Evolutionary conservation across 2,888 invertebrate genomes (phyloP), one percentile per base, ranked within the genome.

Genomic region (Diarsia rubi): DNA sequence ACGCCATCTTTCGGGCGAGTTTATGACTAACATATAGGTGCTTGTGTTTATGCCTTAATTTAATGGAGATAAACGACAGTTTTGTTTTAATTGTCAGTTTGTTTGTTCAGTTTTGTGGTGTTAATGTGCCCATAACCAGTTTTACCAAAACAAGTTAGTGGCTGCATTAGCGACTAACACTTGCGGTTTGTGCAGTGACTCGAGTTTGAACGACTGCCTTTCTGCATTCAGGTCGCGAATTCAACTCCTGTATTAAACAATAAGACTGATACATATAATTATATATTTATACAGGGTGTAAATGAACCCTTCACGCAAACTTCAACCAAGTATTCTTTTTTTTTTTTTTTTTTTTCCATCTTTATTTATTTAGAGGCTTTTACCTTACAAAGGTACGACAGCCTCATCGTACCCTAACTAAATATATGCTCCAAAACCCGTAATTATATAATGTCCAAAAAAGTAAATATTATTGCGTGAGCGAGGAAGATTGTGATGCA

Each of bases 1-100:
- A 67, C 86, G 83, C 85, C 85, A 86, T 88, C 86, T 85, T 60
- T 72, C 24, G 76, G 63, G 60, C 47, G 71, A 60, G 63, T 86
- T 85, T 87, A 81, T 79, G 72, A 79, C 83, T 77, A 73, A 75
- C 66, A 57, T 79, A 60, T 74, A 75, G 54, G 49, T 63, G 59
- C 66, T 70, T 75, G 16, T 54, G 66, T 77, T 79, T 86, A 78
- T 81, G 64, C 81, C 70, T 68, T 62, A 42, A 62, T 62, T 42
- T 65, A 70, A 81, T 73, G 82, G 69, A 74, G 60, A 69, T 78
- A 74, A 69, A 63, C 47, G 78, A 64, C 67, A 59, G 52, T 80
- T 69, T 84, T 60, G 62, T 77, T 86, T 82, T 70, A 72, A 83
- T 82, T 71, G 68, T 57, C 42, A 52, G 52, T n/a, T 71, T 66